Evolutionary conservation across 2,888 invertebrate species (phyloP), one percentile per base, ranked within the genome.

Genomic region (Spilosoma lubricipeda): DNA sequence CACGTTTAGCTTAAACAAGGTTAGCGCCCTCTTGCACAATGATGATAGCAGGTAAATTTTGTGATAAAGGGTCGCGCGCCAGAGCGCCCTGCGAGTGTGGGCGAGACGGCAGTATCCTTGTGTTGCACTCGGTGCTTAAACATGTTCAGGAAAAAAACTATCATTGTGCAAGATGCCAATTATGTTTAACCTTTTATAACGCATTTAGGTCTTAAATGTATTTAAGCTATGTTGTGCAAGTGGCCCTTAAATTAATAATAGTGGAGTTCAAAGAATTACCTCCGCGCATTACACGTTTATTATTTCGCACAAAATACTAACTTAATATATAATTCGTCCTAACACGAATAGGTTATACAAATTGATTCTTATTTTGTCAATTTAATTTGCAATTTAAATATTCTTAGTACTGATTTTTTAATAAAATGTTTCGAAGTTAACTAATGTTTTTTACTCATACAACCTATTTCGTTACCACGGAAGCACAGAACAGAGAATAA

Each of bases 241-340:
- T n/a, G n/a, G n/a, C n/a, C n/a, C n/a, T n/a, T n/a, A n/a, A n/a
- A 56, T 56, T 13, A 56, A 56, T 27, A 56, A 56, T 67, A 11
- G 45, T 30, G 30, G 27, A 13, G 8, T 67, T 67, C 13, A 9
- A 2, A 45, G 18, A 45, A 45, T 27, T 27, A 59, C n/a, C 27
- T 13, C 9, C n/a, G 66, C 27, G 27, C 30, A 67, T 27, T 15
- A 45, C 42, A 65, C 65, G 42, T 66, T 42, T 27, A 15, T n/a
- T n/a, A n/a, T 67, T 71, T 59, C 42, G 70, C 79, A 78, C 79
- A 77, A 77, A 74, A 30, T 78, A 74, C 59, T 77, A 72, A 80
- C 77, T 15, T 67, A 48, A 20, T 27, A 42, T 33, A 70, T 65
- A 56, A 78, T 82, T 82, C 80, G 80, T 83, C 80, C 81, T 77